Base-by-base conservation (phyloP, 2,113 vertebrate genomes). In the Alethe castanea region DNA sequence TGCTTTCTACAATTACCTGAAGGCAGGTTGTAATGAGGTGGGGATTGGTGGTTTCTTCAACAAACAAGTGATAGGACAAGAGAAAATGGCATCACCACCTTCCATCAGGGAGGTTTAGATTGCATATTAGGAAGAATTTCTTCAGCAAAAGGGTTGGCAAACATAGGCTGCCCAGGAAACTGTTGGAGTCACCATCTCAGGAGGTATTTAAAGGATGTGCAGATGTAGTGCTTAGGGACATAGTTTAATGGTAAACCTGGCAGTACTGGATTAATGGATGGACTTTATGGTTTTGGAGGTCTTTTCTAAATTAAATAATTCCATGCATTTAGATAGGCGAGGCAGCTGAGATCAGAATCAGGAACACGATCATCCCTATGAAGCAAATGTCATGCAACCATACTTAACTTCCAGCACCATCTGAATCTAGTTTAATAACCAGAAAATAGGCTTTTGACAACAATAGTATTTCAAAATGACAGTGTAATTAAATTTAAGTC, bases 401-500 rank as follows among this genome's bases (percentile, higher is more conserved):
- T 40, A 54, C 45, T 91, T 71, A 89, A 96, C 91, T 95, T 96
- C 42, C 78, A 77, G 66, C 61, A 10, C 87, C 94, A 96, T 56
- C 70, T 84, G 44, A 87, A 95, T 95, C 81, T 84, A 92, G 92
- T 59, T 95, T 82, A 97, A 94, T 96, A 95, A 95, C 88, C 91
- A 97, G 91, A 97, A 97, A 97, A 96, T 45, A 90, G 50, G 76
- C 69, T 96, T 96, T 96, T 95, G 93, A 92, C 93, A 97, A 97
- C 89, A 91, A 95, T 28, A 97, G 89, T 88, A 95, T 92, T 96
- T 97, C 89, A 95, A 88, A 94, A 95, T 90, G 77, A 93, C 96
- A 97, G 90, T 66, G 40, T 92, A 97, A 97, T 97, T 97, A 96
- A 97, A 96, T 94, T 96, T 97, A 97, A 96, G 89, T 97, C 95